These are phyloP conservation scores for Diceros bicornis DNA, from an alignment of 2,797 vertebrate species.

Conservation along the genomic window DNA sequence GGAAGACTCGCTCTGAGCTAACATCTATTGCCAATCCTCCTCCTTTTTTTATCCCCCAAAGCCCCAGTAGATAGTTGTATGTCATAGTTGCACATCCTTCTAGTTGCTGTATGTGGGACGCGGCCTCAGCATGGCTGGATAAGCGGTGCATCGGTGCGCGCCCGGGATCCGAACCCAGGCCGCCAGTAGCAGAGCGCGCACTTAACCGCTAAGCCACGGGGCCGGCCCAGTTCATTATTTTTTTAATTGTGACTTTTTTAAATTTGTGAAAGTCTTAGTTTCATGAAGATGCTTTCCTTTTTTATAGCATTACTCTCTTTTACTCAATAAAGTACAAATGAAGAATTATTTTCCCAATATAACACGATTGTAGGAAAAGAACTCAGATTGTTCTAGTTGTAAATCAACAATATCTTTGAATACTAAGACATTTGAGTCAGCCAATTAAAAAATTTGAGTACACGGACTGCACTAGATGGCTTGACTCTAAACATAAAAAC, in stretches of 20 bases:
- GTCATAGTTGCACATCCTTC: too few species aligned
- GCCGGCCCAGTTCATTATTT: background rate
- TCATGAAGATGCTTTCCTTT: background rate
- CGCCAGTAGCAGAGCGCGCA: too few species aligned
- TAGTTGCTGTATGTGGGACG: too few species aligned
- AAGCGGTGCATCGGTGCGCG: too few species aligned
- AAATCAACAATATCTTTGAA: background rate
- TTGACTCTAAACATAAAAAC: background rate
- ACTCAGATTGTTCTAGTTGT: background rate
- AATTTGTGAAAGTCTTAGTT: background rate
- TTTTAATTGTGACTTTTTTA: constrained; percentile 9
- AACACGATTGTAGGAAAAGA: background rate
- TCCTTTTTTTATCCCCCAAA: too few species aligned
- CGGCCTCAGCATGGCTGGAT: too few species aligned
- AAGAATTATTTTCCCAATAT: background rate
- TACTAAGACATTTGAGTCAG: background rate
- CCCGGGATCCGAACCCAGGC: too few species aligned
- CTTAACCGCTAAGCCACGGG: too few species aligned
- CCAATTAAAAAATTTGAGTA: background rate
- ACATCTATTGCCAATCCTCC: too few species aligned
- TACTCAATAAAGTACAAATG: constrained; percentile 28
- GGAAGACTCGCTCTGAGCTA: too few species aligned
- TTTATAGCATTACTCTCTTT: background rate
- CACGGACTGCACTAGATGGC: background rate
- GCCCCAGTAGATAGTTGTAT: too few species aligned